Conservation (phyloP, 2,888 invertebrate species). For the Pandemis corylana region DNA sequence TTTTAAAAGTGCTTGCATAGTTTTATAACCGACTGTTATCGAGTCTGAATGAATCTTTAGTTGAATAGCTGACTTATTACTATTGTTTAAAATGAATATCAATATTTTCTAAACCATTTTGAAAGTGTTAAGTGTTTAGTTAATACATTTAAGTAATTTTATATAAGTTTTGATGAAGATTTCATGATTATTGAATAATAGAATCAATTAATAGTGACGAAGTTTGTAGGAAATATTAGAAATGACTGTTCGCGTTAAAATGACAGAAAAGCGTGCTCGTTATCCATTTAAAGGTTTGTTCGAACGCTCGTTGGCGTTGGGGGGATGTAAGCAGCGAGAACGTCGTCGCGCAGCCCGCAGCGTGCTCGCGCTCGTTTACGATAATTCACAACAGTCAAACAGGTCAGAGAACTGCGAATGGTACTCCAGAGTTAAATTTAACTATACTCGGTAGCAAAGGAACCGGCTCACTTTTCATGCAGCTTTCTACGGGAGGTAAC, state of each 20-base stretch:
- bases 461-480: not conserved
- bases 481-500: too few species aligned
- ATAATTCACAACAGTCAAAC: not conserved
- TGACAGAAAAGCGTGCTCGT: not conserved
- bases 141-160: slow-evolving; percentile 31
- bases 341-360: not conserved
- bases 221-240: slow-evolving; percentile 24
- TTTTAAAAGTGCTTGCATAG: slow-evolving; percentile 30
- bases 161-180: slow-evolving; percentile 37
- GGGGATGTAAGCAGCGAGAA: not conserved
- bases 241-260: slow-evolving; percentile 13
- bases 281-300: slow-evolving; percentile 6
- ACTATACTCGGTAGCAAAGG: not conserved
- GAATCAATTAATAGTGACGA: slow-evolving; percentile 30
- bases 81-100: slow-evolving; percentile 32
- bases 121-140: slow-evolving; percentile 31
- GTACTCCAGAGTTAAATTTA: not conserved
- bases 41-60: slow-evolving; percentile 30
- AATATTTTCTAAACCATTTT: slow-evolving; percentile 36
- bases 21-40: slow-evolving; percentile 22
- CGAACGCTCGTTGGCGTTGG: not conserved
- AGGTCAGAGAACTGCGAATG: not conserved
- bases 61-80: slow-evolving; percentile 22
- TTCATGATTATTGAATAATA: slow-evolving; percentile 22
- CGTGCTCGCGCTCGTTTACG: not conserved